A percentile compares a stretch with the other conserved stretches of the same genome.
These are phyloP conservation scores for Apis mellifera DNA, from an alignment of 1,140 invertebrate genomes.

Conservation along the genomic window DNA sequence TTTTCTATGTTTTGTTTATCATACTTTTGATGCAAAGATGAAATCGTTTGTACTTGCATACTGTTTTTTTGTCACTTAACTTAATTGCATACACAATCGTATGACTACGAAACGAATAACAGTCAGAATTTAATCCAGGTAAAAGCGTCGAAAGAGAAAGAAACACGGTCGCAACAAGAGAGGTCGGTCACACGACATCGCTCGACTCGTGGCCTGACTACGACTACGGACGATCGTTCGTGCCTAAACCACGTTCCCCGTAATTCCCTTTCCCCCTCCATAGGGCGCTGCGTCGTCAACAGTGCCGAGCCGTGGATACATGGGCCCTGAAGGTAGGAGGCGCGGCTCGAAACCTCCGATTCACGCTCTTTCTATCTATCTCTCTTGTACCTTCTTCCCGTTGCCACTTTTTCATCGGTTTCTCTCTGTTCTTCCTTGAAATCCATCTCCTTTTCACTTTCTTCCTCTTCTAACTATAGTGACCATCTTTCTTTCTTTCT, in stretches of 20 bases:
- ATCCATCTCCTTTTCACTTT: background rate
- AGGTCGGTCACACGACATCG: constrained; percentile 28
- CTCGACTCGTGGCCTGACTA: constrained; percentile 53
- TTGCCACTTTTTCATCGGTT: constrained; percentile 43
- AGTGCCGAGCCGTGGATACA: constrained; percentile 64
- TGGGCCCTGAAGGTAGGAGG: constrained; percentile 61
- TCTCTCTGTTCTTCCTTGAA: background rate
- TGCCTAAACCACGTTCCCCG: constrained; percentile 65
- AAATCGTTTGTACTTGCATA: constrained; percentile 25
- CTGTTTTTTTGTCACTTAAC: constrained; percentile 19
- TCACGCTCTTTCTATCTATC: constrained; percentile 45
- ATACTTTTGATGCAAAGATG: constrained; percentile 8
- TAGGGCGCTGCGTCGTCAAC: constrained; percentile 41
- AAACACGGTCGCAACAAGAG: constrained; percentile 20
- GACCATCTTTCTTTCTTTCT: background rate
- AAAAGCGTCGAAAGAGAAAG: constrained; percentile 7
- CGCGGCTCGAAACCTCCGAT: constrained; percentile 55
- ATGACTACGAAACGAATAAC: background rate
- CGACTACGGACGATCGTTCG: constrained; percentile 66
- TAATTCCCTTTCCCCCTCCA: constrained; percentile 59
- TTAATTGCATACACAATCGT: background rate
- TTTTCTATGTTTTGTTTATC: constrained; percentile 30
- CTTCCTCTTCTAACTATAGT: background rate
- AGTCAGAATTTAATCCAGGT: constrained; percentile 32
- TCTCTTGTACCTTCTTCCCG: constrained; percentile 38